Base-by-base conservation (phyloP, 1,140 invertebrate genomes). In the Cydia fagiglandana region DNA sequence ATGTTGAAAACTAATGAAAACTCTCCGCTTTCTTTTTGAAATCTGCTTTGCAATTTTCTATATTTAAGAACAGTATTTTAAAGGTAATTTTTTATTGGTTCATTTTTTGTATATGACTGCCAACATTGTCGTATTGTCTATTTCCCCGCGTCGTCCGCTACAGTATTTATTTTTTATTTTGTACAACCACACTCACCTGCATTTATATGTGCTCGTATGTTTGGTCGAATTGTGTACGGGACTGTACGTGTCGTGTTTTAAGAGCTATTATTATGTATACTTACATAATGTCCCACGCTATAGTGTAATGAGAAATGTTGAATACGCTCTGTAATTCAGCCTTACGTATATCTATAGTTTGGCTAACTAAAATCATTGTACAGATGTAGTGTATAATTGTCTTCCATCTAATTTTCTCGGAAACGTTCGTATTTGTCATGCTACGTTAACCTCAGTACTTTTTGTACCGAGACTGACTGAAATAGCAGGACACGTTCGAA, bases 181-280 rank as follows among this genome's bases (percentile, higher is more conserved):
- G 80, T 78, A 87, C 86, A 93, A 91, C 91, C 91, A 93, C 91
- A 93, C 91, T 93, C 91, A 93, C 91, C 86, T 93, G 89, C 91
- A 91, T 93, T 87, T 88, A 88, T 90, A 83, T 90, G 85, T 89
- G 66, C 64, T 80, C 80, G 80, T 86, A 79, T 84, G 78, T 78
- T 77, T 70, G 66, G 34, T 70, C 30, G 70, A 64, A 75, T 75
- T 28, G 17, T 75, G 66, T 76, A 56, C 28, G 78, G 78, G 76
- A 74, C 56, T 83, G 75, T 83, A 77, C 81, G 70, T 84, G 75
- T 66, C 24, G 73, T 81, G 64, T 79, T 73, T 17, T 45, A 12
- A 73, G 73, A 80, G 74, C 53, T 56, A 56, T 24, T 61, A 61
- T 61, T 20, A 53, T 17, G 50, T 53, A 53, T 53, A 20, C 15